These are phyloP conservation scores for Piscicola geometra DNA, from an alignment of 2,888 invertebrate species.

Conservation along the genomic window DNA sequence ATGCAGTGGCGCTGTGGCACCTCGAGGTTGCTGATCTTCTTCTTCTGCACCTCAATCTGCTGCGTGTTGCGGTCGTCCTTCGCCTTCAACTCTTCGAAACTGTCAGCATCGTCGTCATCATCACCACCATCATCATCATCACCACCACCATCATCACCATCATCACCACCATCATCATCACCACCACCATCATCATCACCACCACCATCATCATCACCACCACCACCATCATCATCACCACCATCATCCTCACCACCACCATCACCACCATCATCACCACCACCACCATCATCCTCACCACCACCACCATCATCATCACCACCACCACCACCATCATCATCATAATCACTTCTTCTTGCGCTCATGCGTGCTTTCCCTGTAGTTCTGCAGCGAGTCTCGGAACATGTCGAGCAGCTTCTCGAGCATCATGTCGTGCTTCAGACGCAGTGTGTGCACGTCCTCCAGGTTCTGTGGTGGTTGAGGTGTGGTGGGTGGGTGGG, in stretches of 20 bases:
- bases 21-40: slow-evolving; percentile 53
- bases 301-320: no score
- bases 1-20: slow-evolving; percentile 45
- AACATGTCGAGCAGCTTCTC: slow-evolving; percentile 54
- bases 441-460: slow-evolving; percentile 55
- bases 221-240: slow-evolving; percentile 37
- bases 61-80: slow-evolving; percentile 55
- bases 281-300: no score
- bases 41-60: slow-evolving; percentile 56
- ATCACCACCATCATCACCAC: no score
- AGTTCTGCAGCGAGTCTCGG: slow-evolving; percentile 51
- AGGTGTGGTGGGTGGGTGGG: no score
- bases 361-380: slow-evolving; percentile 55
- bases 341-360: slow-evolving; percentile 52
- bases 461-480: slow-evolving; percentile 53
- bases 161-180: slow-evolving; percentile 47
- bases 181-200: slow-evolving; percentile 53
- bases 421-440: slow-evolving; percentile 53
- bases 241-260: no score
- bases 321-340: no score
- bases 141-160: slow-evolving; percentile 54
- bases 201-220: slow-evolving; percentile 52
- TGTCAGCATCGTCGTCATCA: no score
- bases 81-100: slow-evolving; percentile 50
- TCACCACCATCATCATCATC: slow-evolving; percentile 54